These are phyloP conservation scores for Pungitius pungitius DNA, from an alignment of 2,113 vertebrate genomes.

Conservation along the genomic window DNA sequence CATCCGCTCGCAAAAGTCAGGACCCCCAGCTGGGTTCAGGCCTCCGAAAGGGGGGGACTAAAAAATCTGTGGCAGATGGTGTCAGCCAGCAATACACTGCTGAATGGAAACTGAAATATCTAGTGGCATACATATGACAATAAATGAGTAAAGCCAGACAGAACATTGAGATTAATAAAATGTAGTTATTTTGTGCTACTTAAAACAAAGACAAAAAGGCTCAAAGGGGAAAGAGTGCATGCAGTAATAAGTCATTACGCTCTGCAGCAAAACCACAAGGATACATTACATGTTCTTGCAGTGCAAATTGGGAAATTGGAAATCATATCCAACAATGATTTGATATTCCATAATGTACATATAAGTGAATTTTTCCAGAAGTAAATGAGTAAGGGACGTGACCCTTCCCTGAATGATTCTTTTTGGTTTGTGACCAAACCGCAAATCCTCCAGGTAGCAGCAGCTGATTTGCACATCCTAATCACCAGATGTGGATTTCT, in stretches of 20 bases:
- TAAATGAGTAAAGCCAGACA: neutral
- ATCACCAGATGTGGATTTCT: constrained; percentile 53
- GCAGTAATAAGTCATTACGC: neutral
- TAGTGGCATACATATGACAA: neutral
- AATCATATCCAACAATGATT: neutral
- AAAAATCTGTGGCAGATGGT: neutral
- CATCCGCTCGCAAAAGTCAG: neutral
- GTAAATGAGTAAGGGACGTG: neutral
- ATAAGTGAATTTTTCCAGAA: neutral
- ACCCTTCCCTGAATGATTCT: neutral
- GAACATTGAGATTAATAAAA: constrained; percentile 9
- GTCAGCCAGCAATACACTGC: neutral
- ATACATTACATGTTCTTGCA: neutral
- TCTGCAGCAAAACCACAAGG: neutral
- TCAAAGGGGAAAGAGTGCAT: neutral
- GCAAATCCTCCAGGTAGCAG: neutral
- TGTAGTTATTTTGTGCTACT: neutral
- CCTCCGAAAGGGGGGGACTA: neutral
- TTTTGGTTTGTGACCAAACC: neutral
- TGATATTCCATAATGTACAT: neutral
- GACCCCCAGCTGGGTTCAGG: neutral
- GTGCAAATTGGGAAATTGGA: neutral
- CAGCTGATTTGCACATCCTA: constrained; percentile 26
- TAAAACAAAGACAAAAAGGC: neutral
- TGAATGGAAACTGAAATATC: neutral